phyloP scores from a whole-genome alignment of 2,888 invertebrate species.

The Parelbella ahira region DNA sequence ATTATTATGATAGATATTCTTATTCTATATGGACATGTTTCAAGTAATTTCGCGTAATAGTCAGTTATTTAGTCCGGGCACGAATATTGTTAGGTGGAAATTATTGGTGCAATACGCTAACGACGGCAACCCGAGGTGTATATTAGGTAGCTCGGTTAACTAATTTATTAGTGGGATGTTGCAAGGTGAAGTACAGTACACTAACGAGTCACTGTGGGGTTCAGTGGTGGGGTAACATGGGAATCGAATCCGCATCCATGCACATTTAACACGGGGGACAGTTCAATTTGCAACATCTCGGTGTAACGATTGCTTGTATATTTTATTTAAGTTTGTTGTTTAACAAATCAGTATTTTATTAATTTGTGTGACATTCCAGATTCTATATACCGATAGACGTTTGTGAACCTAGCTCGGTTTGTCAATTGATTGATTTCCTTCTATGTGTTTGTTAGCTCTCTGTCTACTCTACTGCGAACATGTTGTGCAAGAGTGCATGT shows the following conservation, averaged over 20 bases:
- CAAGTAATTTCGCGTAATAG: slow-evolving; percentile 51
- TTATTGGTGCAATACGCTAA: slow-evolving; percentile 64
- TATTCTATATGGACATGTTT: slow-evolving; percentile 34
- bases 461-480: slow-evolving; percentile 24
- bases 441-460: slow-evolving; percentile 35
- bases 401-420: slow-evolving; percentile 33
- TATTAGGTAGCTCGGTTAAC: slow-evolving; percentile 40
- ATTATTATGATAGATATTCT: slow-evolving; percentile 43
- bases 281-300: slow-evolving; percentile 62
- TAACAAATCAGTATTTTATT: slow-evolving; percentile 79
- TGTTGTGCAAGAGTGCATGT: slow-evolving; percentile 28
- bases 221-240: slow-evolving; percentile 1
- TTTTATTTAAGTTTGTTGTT: slow-evolving; percentile 63
- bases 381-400: slow-evolving; percentile 51
- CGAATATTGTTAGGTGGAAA: slow-evolving; percentile 43
- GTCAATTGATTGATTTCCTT: slow-evolving; percentile 26
- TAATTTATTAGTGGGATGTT: slow-evolving; percentile 50
- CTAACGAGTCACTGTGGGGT: slow-evolving; percentile 14
- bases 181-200: slow-evolving; percentile 59
- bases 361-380: slow-evolving; percentile 79
- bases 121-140: slow-evolving; percentile 45
- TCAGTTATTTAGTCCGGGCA: slow-evolving; percentile 44
- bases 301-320: slow-evolving; percentile 58
- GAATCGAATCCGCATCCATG: slow-evolving; percentile 7
- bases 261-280: slow-evolving; percentile 30